phyloP scores from a whole-genome alignment of 2,888 invertebrate genomes.

The Pyrrhia umbra region DNA sequence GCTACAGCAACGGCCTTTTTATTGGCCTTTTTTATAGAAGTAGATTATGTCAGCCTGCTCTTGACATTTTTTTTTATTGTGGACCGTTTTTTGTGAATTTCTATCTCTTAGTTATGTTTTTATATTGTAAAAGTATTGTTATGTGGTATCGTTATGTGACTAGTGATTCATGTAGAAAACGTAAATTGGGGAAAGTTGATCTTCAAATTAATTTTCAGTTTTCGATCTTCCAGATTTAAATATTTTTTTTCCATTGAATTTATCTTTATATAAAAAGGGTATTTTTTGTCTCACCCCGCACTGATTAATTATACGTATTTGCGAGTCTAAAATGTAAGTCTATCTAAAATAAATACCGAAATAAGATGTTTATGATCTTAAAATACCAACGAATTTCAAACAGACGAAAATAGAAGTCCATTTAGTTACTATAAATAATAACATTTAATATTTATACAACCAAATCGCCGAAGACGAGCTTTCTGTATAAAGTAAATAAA shows the following conservation, averaged over 20 bases:
- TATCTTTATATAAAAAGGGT: too few relatives aligned
- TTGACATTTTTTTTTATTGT: background rate
- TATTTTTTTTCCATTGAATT: too few relatives aligned
- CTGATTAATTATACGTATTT: background rate
- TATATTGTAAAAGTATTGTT: too few relatives aligned
- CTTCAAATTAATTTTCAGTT: too few relatives aligned
- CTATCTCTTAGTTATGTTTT: too few relatives aligned
- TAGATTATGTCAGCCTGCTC: conserved; percentile 16
- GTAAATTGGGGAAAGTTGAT: too few relatives aligned
- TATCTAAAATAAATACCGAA: background rate
- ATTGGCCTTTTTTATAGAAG: conserved; percentile 24
- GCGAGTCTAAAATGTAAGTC: background rate
- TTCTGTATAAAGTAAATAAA: conserved; percentile 17
- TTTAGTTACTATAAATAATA: background rate
- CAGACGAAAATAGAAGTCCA: conserved; percentile 32
- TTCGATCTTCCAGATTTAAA: too few relatives aligned
- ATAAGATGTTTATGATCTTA: background rate
- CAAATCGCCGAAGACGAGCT: conserved; percentile 4
- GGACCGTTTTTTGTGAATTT: background rate
- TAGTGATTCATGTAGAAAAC: too few relatives aligned
- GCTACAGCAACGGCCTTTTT: conserved; percentile 25
- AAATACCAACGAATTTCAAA: conserved; percentile 2
- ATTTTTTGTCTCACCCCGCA: too few relatives aligned
- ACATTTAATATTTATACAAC: conserved; percentile 31
- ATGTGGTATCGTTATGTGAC: too few relatives aligned